Percentiles rank a stretch among this genome's conserved stretches.
phyloP scores from a whole-genome alignment of 2,797 vertebrate genomes.

The Rhynchonycteris naso region DNA sequence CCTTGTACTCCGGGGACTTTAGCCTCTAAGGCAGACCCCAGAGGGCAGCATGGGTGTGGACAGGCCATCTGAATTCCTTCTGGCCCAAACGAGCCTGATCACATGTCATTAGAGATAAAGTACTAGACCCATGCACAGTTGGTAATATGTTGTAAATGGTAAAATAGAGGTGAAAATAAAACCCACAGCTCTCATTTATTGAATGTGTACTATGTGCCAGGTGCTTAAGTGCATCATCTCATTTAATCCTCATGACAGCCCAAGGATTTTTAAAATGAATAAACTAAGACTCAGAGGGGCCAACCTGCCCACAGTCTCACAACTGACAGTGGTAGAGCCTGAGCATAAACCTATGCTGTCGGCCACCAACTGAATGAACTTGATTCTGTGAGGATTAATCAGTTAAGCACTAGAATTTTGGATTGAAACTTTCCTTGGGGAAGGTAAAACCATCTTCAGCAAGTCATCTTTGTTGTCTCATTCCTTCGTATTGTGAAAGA shows the following conservation, averaged over 20 bases:
- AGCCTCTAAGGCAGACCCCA: not conserved
- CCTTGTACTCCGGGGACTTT: not conserved
- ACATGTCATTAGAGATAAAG: not conserved
- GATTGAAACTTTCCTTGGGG: not conserved
- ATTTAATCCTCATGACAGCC: not conserved
- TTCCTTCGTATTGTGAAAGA: constrained; percentile 21
- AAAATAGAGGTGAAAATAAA: constrained; percentile 3
- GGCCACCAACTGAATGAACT: not conserved
- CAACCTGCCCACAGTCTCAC: not conserved
- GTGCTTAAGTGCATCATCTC: not conserved
- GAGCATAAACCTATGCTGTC: not conserved
- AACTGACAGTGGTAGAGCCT: not conserved
- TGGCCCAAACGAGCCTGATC: not conserved
- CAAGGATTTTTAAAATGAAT: not conserved
- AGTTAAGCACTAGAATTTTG: not conserved
- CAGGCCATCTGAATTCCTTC: not conserved
- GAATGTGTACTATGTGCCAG: not conserved
- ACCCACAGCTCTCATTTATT: not conserved
- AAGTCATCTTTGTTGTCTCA: not conserved
- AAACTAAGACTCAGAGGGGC: not conserved
- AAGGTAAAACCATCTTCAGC: not conserved
- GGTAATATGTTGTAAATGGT: not conserved
- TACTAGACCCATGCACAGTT: not conserved
- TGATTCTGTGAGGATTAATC: not conserved
- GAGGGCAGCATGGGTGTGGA: not conserved